phyloP scores from a whole-genome alignment of 2,113 vertebrate species.

The Zingel zingel region DNA sequence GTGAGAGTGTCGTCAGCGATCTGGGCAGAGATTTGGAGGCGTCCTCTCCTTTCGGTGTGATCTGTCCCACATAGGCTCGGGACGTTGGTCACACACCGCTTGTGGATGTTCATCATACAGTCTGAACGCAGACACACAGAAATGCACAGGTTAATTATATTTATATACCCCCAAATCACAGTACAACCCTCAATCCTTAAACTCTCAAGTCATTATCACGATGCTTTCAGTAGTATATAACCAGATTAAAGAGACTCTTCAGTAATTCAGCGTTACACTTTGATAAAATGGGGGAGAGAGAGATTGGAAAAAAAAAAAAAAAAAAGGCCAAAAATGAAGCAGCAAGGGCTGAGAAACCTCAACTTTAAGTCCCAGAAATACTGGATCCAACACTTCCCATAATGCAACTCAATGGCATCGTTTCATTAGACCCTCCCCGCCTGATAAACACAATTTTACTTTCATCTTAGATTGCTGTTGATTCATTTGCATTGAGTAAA shows the following conservation, averaged over 20 bases:
- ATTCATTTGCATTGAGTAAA: not conserved
- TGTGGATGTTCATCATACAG: slow-evolving; percentile 99
- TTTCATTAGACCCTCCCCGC: not conserved
- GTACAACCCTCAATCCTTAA: not conserved
- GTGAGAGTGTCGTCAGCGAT: slow-evolving; percentile 88
- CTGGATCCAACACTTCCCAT: not conserved
- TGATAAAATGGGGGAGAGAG: not conserved
- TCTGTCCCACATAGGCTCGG: slow-evolving; percentile 97
- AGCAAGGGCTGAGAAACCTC: not conserved
- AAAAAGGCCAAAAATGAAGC: not conserved
- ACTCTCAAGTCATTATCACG: not conserved
- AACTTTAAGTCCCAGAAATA: not conserved
- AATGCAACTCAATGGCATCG: not conserved
- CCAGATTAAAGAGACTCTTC: not conserved
- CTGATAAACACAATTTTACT: not conserved
- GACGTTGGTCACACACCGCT: slow-evolving; percentile 96
- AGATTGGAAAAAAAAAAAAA: not conserved
- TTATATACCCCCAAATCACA: not conserved
- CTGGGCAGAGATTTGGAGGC: slow-evolving; percentile 92
- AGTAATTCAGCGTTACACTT: not conserved
- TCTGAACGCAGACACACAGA: slow-evolving; percentile 76
- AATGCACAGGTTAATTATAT: not conserved
- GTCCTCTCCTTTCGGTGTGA: slow-evolving; percentile 96
- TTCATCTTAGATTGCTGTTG: not conserved
- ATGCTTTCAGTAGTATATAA: not conserved